Conservation (phyloP, 2,888 invertebrate species). For the Nasonia oneida region DNA sequence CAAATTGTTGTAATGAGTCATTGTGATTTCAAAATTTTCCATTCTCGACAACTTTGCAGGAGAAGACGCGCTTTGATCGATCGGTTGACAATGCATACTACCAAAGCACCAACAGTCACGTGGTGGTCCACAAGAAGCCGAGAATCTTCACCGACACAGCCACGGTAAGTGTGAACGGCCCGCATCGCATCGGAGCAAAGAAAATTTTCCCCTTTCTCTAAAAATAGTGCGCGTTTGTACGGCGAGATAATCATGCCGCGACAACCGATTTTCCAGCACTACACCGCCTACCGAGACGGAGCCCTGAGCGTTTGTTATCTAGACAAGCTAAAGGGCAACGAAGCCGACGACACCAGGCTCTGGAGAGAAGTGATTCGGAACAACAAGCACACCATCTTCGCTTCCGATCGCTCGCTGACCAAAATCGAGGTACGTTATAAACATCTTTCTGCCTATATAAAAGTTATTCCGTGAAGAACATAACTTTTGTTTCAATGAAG, state of each 20-base stretch:
- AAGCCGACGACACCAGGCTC: constrained; percentile 37
- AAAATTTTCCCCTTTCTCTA: constrained; percentile 4
- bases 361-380: constrained; percentile 60
- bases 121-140: constrained; percentile 61
- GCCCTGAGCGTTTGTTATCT: constrained; percentile 78
- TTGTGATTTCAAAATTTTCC: no score
- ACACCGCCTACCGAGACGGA: constrained; percentile 79
- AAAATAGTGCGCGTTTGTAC: neutral
- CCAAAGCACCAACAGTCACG: constrained; percentile 28
- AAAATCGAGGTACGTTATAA: constrained; percentile 77
- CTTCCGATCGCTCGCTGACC: constrained; percentile 74
- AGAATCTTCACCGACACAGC: constrained; percentile 71
- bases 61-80: constrained; percentile 71
- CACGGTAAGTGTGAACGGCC: constrained; percentile 70
- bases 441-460: no score
- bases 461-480: no score
- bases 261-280: constrained; percentile 71
- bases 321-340: constrained; percentile 73
- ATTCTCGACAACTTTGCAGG: constrained; percentile 64
- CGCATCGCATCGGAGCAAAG: neutral
- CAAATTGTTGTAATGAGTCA: no score
- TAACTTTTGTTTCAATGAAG: no score
- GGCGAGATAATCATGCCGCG: neutral
- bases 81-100: constrained; percentile 63
- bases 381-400: constrained; percentile 70